A percentile compares a stretch with the other conserved stretches of the same genome.
phyloP scores from a whole-genome alignment of 2,888 invertebrate species.

The Tetragonisca angustula region DNA sequence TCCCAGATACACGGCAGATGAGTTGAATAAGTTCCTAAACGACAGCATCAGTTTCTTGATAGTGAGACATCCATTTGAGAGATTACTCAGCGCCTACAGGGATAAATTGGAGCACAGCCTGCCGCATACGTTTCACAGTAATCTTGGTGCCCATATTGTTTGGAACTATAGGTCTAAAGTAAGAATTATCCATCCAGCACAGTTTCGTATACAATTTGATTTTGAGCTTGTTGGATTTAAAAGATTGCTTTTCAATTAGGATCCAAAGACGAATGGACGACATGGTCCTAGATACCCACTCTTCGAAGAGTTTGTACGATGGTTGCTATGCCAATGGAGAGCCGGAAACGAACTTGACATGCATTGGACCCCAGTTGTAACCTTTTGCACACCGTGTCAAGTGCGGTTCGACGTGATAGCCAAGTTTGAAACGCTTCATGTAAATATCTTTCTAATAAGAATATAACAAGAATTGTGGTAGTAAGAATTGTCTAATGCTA shows the following conservation, averaged over 20 bases:
- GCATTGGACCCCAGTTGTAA: constrained; percentile 94
- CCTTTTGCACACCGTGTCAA: constrained; percentile 94
- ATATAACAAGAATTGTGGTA: too few species aligned
- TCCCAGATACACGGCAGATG: constrained; percentile 90
- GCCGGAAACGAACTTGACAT: constrained; percentile 89
- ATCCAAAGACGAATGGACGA: constrained; percentile 79
- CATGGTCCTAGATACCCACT: constrained; percentile 88
- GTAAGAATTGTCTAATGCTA: neutral
- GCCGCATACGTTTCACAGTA: constrained; percentile 93
- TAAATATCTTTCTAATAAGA: constrained; percentile 77
- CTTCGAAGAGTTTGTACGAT: constrained; percentile 92
- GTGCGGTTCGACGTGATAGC: constrained; percentile 92
- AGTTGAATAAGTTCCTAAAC: constrained; percentile 90
- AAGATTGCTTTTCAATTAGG: constrained; percentile 62
- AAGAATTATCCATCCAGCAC: constrained; percentile 43
- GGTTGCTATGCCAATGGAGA: constrained; percentile 89
- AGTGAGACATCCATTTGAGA: constrained; percentile 92
- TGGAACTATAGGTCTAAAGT: constrained; percentile 89
- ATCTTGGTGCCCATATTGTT: constrained; percentile 91
- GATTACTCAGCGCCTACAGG: constrained; percentile 92
- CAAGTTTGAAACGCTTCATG: constrained; percentile 93
- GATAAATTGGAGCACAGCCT: constrained; percentile 94
- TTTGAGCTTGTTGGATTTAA: neutral
- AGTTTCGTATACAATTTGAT: neutral
- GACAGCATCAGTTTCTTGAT: constrained; percentile 93